These are phyloP conservation scores for Pseudorasbora parva DNA, from an alignment of 2,113 vertebrate genomes.

Conservation along the genomic window DNA sequence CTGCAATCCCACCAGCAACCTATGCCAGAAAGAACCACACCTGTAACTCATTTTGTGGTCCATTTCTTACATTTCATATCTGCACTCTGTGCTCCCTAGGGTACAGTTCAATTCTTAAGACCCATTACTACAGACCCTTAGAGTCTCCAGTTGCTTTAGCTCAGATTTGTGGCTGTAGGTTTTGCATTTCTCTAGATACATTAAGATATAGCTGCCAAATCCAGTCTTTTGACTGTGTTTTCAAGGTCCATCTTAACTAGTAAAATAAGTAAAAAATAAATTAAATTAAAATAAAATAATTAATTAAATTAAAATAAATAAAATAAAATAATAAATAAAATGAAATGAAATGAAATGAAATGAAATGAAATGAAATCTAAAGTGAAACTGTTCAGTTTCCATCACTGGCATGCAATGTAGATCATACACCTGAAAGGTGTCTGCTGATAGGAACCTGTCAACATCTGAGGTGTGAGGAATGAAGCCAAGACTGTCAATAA, in stretches of 20 bases:
- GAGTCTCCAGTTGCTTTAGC: conserved; percentile 14
- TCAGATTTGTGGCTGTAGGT: background rate
- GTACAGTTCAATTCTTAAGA: conserved; percentile 1
- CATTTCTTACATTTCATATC: background rate
- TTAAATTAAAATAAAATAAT: too few relatives aligned
- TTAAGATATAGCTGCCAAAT: background rate
- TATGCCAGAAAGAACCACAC: conserved; percentile 17
- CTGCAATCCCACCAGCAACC: background rate
- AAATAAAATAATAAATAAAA: too few relatives aligned
- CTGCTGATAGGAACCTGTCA: background rate
- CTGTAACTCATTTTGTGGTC: background rate
- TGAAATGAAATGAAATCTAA: too few relatives aligned
- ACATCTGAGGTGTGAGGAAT: background rate
- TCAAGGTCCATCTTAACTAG: background rate
- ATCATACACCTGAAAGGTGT: background rate
- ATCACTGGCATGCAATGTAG: background rate
- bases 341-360: too few relatives aligned
- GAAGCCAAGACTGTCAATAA: background rate
- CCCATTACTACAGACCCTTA: background rate
- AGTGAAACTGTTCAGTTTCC: background rate
- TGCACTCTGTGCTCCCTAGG: background rate
- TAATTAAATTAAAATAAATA: too few relatives aligned
- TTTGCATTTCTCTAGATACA: background rate
- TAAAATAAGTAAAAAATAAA: background rate
- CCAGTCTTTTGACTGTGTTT: background rate